Base-by-base conservation (phyloP, 1,140 invertebrate species). In the Leptinotarsa undecemlineata region DNA sequence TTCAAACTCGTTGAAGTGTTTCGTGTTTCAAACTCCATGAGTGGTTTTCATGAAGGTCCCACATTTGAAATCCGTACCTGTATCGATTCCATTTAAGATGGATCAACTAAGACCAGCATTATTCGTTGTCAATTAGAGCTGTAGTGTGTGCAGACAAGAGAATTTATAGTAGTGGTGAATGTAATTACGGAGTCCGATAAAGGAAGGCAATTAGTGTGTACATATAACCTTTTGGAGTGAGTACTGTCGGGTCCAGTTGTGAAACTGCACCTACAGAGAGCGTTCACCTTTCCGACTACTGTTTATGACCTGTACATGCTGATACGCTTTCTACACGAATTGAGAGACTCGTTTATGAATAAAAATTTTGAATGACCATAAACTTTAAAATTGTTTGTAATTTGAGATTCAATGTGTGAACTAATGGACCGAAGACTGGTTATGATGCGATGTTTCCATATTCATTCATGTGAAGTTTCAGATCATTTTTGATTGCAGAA, bases 91-190 rank as follows among this genome's bases (percentile, higher is more conserved):
- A 42, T 42, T 11, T 11, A 11, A 42, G 33, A 42, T 42, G 33
- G 33, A 42, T 11, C 33, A 42, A 42, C 33, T 19, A 57, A 15
- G 15, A 57, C 17, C 51, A 57, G 51, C 51, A 57, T 17, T 19
- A 19, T 57, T 57, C 51, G n/a, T 5, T 19, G 51, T 57, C 51
- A 57, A 57, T 57, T 57, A 57, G 51, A 19, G n/a, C 51, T 19
- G 15, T 15, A 57, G 51, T 57, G 51, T 19, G 51, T 57, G 51
- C 51, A 17, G 51, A 57, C 15, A 57, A 57, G 15, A 57, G 51
- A 57, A 57, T 57, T 57, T 57, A 57, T 57, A 57, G 51, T 57
- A n/a, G 51, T 57, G 15, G 51, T 57, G n/a, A 57, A 57, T 57
- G 51, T 57, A 57, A 57, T 57, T 57, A 57, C 15, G n/a, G 51